Conservation (phyloP, 2,797 vertebrate species). For the Okamejei kenojei region DNA sequence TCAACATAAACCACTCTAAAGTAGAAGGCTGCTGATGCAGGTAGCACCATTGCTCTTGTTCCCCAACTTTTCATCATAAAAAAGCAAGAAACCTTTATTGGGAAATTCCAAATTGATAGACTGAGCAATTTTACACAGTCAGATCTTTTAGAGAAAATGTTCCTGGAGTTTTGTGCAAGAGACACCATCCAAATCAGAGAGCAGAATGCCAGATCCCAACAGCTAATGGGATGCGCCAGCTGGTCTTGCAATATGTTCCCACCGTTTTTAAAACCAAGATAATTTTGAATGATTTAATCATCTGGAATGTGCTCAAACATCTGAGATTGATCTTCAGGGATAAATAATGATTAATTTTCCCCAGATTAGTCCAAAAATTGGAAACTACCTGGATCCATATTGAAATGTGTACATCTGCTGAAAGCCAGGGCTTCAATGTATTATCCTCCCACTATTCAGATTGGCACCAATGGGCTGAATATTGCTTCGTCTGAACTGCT, state of each 20-base stretch:
- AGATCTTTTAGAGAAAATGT: background rate
- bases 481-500: too few relatives aligned
- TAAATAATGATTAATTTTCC: background rate
- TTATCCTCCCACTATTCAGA: background rate
- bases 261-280: too few relatives aligned
- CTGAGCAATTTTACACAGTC: background rate
- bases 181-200: background rate
- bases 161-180: background rate
- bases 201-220: background rate
- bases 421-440: background rate
- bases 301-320: background rate
- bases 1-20: background rate
- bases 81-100: background rate
- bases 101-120: background rate
- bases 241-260: background rate
- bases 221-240: background rate
- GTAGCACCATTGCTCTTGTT: background rate
- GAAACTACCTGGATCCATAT: background rate
- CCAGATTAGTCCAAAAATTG: too few relatives aligned
- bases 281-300: background rate
- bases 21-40: background rate
- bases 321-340: background rate
- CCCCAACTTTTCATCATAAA: background rate
- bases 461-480: background rate
- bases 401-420: background rate